Percentiles rank a stretch among this genome's conserved stretches.
These are phyloP conservation scores for Zoanthus sociatus DNA, from an alignment of 92 coral and sea anemone genomes.

Conservation along the genomic window DNA sequence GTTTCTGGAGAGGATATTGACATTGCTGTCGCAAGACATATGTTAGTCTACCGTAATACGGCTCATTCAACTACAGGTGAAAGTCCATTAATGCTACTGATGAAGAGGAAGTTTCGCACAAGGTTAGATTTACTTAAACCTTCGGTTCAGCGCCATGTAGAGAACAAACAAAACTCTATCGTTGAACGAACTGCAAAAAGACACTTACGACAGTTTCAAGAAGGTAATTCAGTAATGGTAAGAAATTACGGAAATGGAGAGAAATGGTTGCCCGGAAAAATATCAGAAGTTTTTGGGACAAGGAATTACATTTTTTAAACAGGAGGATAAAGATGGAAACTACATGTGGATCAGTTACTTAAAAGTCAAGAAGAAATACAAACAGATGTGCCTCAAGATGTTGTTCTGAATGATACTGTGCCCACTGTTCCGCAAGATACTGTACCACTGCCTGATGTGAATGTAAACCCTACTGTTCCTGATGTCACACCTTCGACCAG, in stretches of 20 bases:
- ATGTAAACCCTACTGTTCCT: conserved; percentile 33
- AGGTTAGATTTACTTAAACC: conserved; percentile 58
- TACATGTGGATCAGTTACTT: conserved; percentile 29
- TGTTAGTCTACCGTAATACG: conserved; percentile 58
- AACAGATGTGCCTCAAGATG: conserved; percentile 20
- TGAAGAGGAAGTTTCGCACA: conserved; percentile 64
- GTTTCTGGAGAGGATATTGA: conserved; percentile 45
- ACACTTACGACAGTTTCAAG: conserved; percentile 39
- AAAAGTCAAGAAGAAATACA: conserved; percentile 9
- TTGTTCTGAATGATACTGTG: conserved; percentile 6
- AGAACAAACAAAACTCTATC: conserved; percentile 41
- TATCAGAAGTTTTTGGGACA: conserved; percentile 52
- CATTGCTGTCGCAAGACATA: conserved; percentile 37
- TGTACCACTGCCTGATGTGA: conserved; percentile 13
- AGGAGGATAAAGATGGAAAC: conserved; percentile 53
- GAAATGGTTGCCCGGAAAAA: conserved; percentile 63
- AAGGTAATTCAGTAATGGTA: conserved; percentile 52
- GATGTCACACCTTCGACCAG: conserved; percentile 21
- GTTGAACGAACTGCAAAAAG: conserved; percentile 50
- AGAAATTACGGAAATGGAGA: conserved; percentile 52
- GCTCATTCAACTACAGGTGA: conserved; percentile 69
- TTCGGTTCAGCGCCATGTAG: conserved; percentile 51
- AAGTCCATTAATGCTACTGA: conserved; percentile 61
- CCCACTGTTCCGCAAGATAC: conserved; percentile 6
- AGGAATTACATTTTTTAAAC: conserved; percentile 56